Base-by-base conservation (phyloP, 1,140 invertebrate species). In the Thaumatotibia leucotreta region DNA sequence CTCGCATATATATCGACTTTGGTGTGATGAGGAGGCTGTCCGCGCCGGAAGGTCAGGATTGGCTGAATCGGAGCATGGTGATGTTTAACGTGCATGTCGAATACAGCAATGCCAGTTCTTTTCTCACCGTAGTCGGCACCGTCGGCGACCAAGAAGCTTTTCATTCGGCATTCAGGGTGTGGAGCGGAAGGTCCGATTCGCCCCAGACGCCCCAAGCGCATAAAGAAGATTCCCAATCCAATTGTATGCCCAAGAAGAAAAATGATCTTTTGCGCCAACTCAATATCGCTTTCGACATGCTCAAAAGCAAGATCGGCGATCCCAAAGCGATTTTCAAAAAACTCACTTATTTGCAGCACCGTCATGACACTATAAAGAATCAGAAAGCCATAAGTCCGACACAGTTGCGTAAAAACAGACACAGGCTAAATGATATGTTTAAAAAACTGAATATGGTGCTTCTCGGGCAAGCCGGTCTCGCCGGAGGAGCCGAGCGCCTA, bases 361-460 rank as follows among this genome's bases (percentile, higher is more conserved):
- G 86, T 61, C 91, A 91, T 27, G 75, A 86, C 64, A 73, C 85
- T 31, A 79, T 93, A 23, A 75, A 84, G 4, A 80, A 80, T 8
- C 81, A 88, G 62, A 91, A 92, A 67, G 81, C 84, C 5, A 73
- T 91, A n/a, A 86, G 84, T 67, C 84, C 91, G n/a, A 75, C 79
- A 22, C 79, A 88, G 73, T 81, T 92, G 54, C 82, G 81, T 0
- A 92, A 92, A 58, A 91, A 88, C 62, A 83, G 86, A 50, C 77
- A 70, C 23, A 86, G 91, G 45, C 77, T 86, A 66, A 77, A 91
- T 77, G 50, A 73, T 69, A 76, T 91, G 79, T 64, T 84, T 72
- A 76, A 82, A 74, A 76, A 87, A 79, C 63, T 93, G 0, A 93
- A 93, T 67, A 93, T 93, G 88, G 84, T 93, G 24, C 69, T 93